A percentile compares a stretch with the other conserved stretches of the same genome.
Conservation (phyloP, 1,140 invertebrate genomes). For the Orchestia grillus region DNA sequence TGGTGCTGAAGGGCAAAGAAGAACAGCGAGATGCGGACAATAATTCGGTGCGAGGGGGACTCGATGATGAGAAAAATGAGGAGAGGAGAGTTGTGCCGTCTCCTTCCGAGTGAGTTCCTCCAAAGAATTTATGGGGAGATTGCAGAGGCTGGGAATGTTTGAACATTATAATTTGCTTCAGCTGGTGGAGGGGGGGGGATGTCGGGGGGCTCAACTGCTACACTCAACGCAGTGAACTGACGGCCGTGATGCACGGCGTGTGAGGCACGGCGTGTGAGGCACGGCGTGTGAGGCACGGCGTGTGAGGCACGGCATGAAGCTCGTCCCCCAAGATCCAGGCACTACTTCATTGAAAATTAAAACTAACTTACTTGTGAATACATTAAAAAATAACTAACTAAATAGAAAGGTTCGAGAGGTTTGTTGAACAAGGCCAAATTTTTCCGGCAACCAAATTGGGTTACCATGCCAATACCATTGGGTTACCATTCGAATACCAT, state of each 20-base stretch:
- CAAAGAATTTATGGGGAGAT: constrained; percentile 12
- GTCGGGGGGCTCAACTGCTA: background rate
- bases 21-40: background rate
- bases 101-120: background rate
- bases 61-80: constrained; percentile 9
- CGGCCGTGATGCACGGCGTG: background rate
- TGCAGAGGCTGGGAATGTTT: background rate
- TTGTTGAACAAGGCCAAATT: too few species aligned
- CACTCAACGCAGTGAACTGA: background rate
- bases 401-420: too few species aligned
- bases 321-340: too few species aligned
- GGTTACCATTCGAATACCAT: too few species aligned
- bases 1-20: background rate
- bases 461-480: too few species aligned
- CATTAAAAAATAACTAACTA: too few species aligned
- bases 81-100: background rate
- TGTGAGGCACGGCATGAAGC: too few species aligned
- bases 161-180: constrained; percentile 24
- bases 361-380: too few species aligned
- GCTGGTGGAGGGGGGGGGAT: background rate
- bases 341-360: too few species aligned
- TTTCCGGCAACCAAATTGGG: too few species aligned
- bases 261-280: background rate
- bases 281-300: background rate
- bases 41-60: background rate